Conservation (phyloP, 2,888 invertebrate genomes). For the Germaria angustata region DNA sequence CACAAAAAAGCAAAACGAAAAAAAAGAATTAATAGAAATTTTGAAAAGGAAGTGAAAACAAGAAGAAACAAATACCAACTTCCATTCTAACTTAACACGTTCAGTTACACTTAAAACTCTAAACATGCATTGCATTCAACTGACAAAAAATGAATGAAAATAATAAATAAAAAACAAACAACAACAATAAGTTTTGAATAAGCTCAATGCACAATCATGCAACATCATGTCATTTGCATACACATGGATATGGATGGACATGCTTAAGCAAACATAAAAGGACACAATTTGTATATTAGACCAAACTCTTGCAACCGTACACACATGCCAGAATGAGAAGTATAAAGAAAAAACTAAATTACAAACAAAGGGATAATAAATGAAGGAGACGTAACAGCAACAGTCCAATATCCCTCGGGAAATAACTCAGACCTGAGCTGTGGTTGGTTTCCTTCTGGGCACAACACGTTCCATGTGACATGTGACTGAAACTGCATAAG, state of each 20-base stretch:
- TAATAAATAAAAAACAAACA: background rate
- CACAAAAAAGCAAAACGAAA: background rate
- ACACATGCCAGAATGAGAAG: background rate
- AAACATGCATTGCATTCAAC: constrained; percentile 50
- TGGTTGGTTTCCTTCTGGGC: constrained; percentile 19
- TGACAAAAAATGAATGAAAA: constrained; percentile 16
- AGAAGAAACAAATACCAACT: constrained; percentile 3
- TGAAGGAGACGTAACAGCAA: constrained; percentile 39
- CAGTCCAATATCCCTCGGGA: constrained; percentile 52
- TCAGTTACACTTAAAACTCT: constrained; percentile 54
- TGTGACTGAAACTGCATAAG: constrained; percentile 38
- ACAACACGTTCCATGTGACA: constrained; percentile 57
- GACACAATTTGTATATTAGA: constrained; percentile 28
- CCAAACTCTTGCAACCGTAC: too few relatives aligned
- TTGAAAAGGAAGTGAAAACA: constrained; percentile 8
- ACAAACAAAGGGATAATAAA: constrained; percentile 26
- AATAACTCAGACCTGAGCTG: constrained; percentile 41
- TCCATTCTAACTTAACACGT: constrained; percentile 51
- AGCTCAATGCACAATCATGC: constrained; percentile 58
- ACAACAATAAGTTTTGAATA: constrained; percentile 59
- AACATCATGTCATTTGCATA: constrained; percentile 53
- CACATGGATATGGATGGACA: background rate
- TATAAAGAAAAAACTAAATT: background rate
- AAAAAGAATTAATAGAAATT: background rate
- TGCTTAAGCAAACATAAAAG: constrained; percentile 17